Base-by-base conservation (phyloP, 2,888 invertebrate genomes). In the Drosophila ustulata region DNA sequence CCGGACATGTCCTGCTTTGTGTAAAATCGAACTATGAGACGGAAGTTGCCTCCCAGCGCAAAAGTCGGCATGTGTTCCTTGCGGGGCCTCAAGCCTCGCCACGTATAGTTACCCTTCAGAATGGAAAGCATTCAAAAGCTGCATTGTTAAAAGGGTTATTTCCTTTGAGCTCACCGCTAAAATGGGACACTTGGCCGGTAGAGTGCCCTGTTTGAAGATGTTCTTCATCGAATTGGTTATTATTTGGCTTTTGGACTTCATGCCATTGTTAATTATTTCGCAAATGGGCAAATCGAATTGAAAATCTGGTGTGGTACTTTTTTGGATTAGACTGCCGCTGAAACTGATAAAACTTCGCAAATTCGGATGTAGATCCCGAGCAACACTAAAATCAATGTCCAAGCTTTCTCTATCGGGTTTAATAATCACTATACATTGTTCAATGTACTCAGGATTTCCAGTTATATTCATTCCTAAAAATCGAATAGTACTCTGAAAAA, bases 121-220 rank as follows among this genome's bases (percentile, higher is more conserved):
- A 34, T 0, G 11, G 2, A 34, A 34, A 34, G 9, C n/a, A 13
- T 11, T 11, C 6, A 18, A 9, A 9, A 18, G 7, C 3, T 6
- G 2, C 4, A n/a, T 13, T 3, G 8, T 28, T 28, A 1, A 28
- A 3, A 6, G 3, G 5, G 11, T 7, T 25, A 3, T 3, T 46
- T 26, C 2, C 2, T 11, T 3, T 37, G 3, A 25, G 13, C 56
- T 11, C 30, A 56, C 56, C n/a, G 32, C 46, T 25, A 3, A 0
- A 26, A 56, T 26, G 2, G 56, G 56, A 56, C 56, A 58, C 49
- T 58, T 58, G 26, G 49, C 47, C 4, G 58, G 49, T 34, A 58
- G 26, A 6, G 47, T 49, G 13, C 58, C 58, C 23, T 58, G 58
- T 18, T 30, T 58, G 25, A 58, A 58, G 30, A 58, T 26, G 18